phyloP scores from a whole-genome alignment of 2,113 vertebrate genomes.

The Pluvialis apricaria region DNA sequence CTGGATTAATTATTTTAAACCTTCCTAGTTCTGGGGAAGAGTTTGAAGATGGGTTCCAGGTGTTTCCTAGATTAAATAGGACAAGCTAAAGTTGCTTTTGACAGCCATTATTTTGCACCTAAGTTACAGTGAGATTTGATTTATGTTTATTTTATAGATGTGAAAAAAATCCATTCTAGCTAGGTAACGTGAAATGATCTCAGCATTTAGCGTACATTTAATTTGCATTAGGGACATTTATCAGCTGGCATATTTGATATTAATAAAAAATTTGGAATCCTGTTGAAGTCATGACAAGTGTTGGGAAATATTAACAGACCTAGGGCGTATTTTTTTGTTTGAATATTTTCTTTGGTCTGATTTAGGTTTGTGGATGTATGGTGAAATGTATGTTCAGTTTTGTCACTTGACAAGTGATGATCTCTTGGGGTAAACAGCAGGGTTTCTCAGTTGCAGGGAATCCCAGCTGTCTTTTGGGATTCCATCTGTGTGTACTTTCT shows the following conservation, averaged over 20 bases:
- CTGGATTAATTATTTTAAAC: neutral
- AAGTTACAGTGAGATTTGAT: neutral
- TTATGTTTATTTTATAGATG: neutral
- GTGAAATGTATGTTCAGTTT: slow-evolving; percentile 39
- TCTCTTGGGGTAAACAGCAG: slow-evolving; percentile 55
- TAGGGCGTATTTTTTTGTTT: neutral
- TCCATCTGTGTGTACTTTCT: slow-evolving; percentile 53
- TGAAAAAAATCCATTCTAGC: neutral
- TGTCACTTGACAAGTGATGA: slow-evolving; percentile 64
- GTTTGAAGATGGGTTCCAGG: neutral
- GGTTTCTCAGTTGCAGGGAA: slow-evolving; percentile 55
- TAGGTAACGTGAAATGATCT: neutral
- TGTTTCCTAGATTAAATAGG: neutral
- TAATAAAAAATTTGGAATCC: neutral
- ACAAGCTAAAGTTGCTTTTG: neutral
- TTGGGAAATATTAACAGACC: slow-evolving; percentile 14
- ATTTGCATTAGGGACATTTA: neutral
- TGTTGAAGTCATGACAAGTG: neutral
- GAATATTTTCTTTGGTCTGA: slow-evolving; percentile 17
- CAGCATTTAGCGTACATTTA: neutral
- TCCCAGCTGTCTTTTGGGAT: slow-evolving; percentile 65
- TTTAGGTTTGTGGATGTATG: slow-evolving; percentile 13
- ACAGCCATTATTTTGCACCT: neutral
- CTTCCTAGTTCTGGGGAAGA: neutral
- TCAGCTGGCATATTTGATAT: neutral